Conservation (phyloP, 1,140 invertebrate species). For the Eubasilissa regina region DNA sequence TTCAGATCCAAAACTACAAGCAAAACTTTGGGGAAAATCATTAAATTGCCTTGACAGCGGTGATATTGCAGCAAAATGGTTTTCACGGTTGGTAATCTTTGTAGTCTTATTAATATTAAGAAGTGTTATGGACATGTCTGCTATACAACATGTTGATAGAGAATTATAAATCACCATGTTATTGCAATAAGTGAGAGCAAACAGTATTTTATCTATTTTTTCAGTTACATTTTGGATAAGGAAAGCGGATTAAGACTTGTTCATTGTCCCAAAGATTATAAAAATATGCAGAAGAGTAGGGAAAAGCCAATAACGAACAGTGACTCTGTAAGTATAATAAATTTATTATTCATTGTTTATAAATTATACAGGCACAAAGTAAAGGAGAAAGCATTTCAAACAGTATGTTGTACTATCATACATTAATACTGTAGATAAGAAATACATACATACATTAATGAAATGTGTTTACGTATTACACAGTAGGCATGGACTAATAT, state of each 20-base stretch:
- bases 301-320: constrained; percentile 19
- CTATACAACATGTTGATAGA: too few species aligned
- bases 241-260: constrained; percentile 51
- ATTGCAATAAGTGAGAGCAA: too few species aligned
- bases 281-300: constrained; percentile 38
- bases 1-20: background rate
- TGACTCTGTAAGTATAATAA: constrained; percentile 50
- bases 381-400: too few species aligned
- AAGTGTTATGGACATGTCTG: too few species aligned
- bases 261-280: constrained; percentile 40
- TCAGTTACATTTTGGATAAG: constrained; percentile 39
- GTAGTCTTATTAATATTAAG: too few species aligned
- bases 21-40: constrained; percentile 43
- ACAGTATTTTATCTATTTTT: background rate
- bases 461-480: too few species aligned
- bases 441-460: too few species aligned
- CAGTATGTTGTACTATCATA: too few species aligned
- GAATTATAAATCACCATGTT: too few species aligned
- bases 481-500: too few species aligned
- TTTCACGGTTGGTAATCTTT: constrained; percentile 45
- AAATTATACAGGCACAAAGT: too few species aligned
- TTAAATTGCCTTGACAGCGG: constrained; percentile 49
- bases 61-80: constrained; percentile 49
- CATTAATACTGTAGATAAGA: too few species aligned
- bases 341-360: background rate